Evolutionary conservation across 2,113 vertebrate genomes (phyloP), one percentile per base, ranked within the genome.

Genomic region (Poecile atricapillus): DNA sequence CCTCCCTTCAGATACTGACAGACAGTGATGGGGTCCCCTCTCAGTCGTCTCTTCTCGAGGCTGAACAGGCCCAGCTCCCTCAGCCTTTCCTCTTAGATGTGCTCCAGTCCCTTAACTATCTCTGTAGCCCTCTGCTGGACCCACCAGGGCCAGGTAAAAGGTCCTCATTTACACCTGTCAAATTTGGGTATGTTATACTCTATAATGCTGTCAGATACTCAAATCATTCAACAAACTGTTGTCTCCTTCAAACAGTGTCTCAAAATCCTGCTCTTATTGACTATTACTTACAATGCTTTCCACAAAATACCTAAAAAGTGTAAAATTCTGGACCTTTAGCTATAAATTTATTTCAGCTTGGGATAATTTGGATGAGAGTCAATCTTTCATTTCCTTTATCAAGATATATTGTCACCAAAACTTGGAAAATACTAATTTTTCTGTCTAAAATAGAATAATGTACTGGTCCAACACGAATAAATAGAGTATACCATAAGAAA

Each of bases 21-120:
- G 24, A 7, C 14, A 24, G 2, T 5, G 41, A 19, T 27, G 31
- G 12, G 9, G 11, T 22, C 4, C 8, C 35, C 20, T 37, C 50
- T 55, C 43, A 31, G 21, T 4, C 5, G 1, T 47, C n/a, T 63
- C 59, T 56, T 49, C 35, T 43, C 0, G 0, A 37, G 25, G 22
- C 35, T 64, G 17, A 58, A 31, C 14, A 56, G 21, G 21, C 18
- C 5, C 43, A 43, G 5, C 3, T 1, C 6, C 3, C 31, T 56
- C 43, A 27, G 43, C 31, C 24, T 58, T 58, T 50, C 15, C 43
- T 65, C 27, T 33, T 37, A 27, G 44, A 58, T 31, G 33, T 13
- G 15, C 10, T 58, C 21, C 44, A 44, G 37, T 7, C 44, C 22
- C 27, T 49, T 28, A 33, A 65, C 28, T 31, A 8, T 20, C 59